Evolutionary conservation across 2,797 vertebrate genomes (phyloP).

Genomic region (Okamejei kenojei): DNA sequence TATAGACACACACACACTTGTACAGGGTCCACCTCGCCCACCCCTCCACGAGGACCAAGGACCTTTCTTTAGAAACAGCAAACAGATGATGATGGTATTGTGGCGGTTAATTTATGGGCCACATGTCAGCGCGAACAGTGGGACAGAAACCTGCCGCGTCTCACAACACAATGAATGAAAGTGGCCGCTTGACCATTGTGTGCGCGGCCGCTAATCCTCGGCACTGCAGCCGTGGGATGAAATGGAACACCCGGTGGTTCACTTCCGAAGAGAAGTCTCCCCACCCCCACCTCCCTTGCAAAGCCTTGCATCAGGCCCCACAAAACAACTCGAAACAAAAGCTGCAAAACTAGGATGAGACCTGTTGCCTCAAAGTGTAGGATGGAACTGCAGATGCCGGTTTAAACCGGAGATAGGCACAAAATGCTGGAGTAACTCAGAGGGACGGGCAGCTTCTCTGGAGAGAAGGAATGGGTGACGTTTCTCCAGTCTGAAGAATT

Average conservation of each 20-base stretch:
- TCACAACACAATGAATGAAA: background rate
- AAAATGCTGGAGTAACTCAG: too few species aligned
- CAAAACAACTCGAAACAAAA: background rate
- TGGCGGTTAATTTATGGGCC: background rate
- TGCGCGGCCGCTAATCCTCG: background rate
- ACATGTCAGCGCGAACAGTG: background rate
- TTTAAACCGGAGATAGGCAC: too few species aligned
- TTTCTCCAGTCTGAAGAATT: too few species aligned
- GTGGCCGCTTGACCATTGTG: conserved; percentile 22
- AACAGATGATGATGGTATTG: conserved; percentile 24
- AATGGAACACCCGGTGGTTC: conserved; percentile 26
- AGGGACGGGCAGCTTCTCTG: too few species aligned
- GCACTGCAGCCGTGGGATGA: background rate
- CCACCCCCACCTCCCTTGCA: background rate
- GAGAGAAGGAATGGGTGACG: too few species aligned
- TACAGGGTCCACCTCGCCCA: background rate
- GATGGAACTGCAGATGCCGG: too few species aligned
- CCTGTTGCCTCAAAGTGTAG: too few species aligned
- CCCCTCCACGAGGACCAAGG: background rate
- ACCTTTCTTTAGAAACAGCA: background rate
- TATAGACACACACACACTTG: too few species aligned
- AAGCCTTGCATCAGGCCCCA: background rate
- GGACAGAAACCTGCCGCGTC: background rate
- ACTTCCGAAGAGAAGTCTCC: background rate
- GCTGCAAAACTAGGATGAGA: background rate